phyloP scores from a whole-genome alignment of 2,113 vertebrate genomes.

The Bubo scandiacus region DNA sequence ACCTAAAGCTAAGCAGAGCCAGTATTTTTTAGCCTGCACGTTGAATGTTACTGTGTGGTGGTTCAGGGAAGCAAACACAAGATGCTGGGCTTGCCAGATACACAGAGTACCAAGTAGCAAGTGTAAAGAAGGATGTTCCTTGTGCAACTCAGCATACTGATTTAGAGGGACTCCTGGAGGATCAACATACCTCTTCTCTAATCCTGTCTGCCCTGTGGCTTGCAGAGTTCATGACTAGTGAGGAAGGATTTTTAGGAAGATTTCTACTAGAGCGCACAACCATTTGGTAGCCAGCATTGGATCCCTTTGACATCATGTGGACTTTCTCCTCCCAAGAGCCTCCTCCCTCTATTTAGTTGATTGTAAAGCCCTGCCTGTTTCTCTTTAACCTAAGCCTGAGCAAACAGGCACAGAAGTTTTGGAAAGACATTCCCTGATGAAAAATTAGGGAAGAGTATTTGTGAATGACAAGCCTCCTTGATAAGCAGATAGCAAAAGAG shows the following conservation, averaged over 20 bases:
- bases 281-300: neutral
- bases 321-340: neutral
- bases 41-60: neutral
- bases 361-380: neutral
- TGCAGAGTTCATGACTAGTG: neutral
- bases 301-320: fast-evolving
- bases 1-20: neutral
- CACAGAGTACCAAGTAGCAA: neutral
- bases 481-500: neutral
- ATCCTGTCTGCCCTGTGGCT: neutral
- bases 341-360: neutral
- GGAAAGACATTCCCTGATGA: neutral
- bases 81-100: neutral
- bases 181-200: neutral
- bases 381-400: neutral
- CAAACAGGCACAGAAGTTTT: neutral
- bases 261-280: neutral
- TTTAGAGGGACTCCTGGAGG: neutral
- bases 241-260: neutral
- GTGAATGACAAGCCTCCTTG: neutral
- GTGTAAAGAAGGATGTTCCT: neutral
- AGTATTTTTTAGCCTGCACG: neutral
- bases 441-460: neutral
- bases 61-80: neutral
- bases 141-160: neutral